Conservation (phyloP, 2,113 vertebrate species). For the Hydrochoerus hydrochaeris region DNA sequence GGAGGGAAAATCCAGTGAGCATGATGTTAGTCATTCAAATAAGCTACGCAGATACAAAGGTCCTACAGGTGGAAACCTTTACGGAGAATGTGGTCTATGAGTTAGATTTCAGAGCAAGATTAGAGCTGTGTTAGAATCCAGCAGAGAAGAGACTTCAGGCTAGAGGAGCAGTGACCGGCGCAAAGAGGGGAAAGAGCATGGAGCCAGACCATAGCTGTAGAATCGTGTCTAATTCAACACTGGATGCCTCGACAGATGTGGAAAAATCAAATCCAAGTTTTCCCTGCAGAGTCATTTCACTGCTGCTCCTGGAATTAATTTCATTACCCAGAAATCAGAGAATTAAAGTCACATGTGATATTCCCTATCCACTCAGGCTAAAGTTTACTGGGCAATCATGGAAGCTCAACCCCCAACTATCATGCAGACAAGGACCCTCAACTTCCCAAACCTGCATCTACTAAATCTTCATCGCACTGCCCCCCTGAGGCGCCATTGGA, state of each 20-base stretch:
- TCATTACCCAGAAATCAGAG: neutral
- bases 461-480: neutral
- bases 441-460: neutral
- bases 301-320: neutral
- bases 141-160: neutral
- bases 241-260: accelerated
- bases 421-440: neutral
- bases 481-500: neutral
- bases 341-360: neutral
- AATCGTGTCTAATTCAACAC: neutral
- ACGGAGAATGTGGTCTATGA: neutral
- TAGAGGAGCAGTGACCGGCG: neutral
- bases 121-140: neutral
- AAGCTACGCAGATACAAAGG: neutral
- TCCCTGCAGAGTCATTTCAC: neutral
- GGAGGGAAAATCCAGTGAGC: neutral
- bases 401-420: neutral
- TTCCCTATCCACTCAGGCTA: neutral
- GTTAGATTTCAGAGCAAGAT: neutral
- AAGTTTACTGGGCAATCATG: neutral
- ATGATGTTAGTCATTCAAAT: neutral
- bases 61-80: neutral
- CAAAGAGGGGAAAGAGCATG: accelerated
- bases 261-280: neutral
- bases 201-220: neutral